A percentile compares a stretch with the other conserved stretches of the same genome.
Conservation (phyloP, 2,888 invertebrate genomes). For the Dorcus parallelipipedus region DNA sequence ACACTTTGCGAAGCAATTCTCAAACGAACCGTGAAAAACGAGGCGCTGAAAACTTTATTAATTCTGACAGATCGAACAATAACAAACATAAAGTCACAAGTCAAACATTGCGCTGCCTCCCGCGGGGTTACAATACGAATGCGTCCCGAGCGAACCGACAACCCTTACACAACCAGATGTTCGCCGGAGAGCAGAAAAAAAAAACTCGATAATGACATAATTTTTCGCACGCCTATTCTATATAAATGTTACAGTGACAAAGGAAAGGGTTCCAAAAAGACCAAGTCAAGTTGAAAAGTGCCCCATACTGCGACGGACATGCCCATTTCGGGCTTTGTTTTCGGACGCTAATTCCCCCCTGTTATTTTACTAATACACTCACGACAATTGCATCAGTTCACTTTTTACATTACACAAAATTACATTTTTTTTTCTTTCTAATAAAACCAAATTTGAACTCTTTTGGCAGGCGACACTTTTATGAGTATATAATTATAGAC, state of each 20-base stretch:
- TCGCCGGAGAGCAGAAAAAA: constrained; percentile 16
- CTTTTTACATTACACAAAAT: too few relatives aligned
- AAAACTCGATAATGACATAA: constrained; percentile 40
- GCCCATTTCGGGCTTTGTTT: not conserved
- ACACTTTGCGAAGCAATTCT: too few relatives aligned
- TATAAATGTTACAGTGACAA: constrained; percentile 36
- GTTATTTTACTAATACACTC: not conserved
- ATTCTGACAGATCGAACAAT: constrained; percentile 30
- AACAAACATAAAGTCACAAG: constrained; percentile 23
- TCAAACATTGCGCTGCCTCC: constrained; percentile 18
- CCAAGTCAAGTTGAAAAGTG: constrained; percentile 5
- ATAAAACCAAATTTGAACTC: too few relatives aligned
- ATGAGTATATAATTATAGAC: too few relatives aligned
- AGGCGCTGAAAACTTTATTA: constrained; percentile 28
- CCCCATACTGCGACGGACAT: constrained; percentile 1
- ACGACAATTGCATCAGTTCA: too few relatives aligned
- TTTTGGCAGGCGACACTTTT: too few relatives aligned
- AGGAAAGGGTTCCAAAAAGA: constrained; percentile 1
- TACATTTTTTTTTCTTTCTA: too few relatives aligned
- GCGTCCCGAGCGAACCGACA: constrained; percentile 7
- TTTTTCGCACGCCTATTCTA: constrained; percentile 43
- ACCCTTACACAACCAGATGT: constrained; percentile 15
- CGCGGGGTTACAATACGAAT: constrained; percentile 28
- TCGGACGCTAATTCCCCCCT: not conserved
- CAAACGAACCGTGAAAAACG: too few relatives aligned